A percentile compares a stretch with the other conserved stretches of the same genome.
Conservation (phyloP, 2,113 vertebrate genomes). For the Rattus norvegicus region GRCr8 NC_086027.1:69445001-69445500, state of each 20-base stretch:
- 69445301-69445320: constrained; percentile 86
- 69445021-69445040: constrained; percentile 51
- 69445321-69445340: constrained; percentile 89
- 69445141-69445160: constrained; percentile 88
- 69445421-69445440: constrained; percentile 82
- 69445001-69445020: constrained; percentile 31
- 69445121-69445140: constrained; percentile 93
- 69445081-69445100: constrained; percentile 46
- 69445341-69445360: constrained; percentile 98
- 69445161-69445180: constrained; percentile 90
- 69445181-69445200: constrained; percentile 98
- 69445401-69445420: constrained; percentile 92
- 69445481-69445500: constrained; percentile 87
- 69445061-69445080: neutral
- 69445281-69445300: constrained; percentile 94
- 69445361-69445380: constrained; percentile 96
- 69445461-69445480: constrained; percentile 89
- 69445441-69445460: constrained; percentile 88
- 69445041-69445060: constrained; percentile 9
- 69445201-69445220: constrained; percentile 97
- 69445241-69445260: constrained; percentile 92
- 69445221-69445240: constrained; percentile 95
- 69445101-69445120: constrained; percentile 77
- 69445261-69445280: constrained; percentile 95
- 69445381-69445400: constrained; percentile 98